Evolutionary conservation across 2,797 vertebrate genomes (phyloP).

Genomic region (Bovichtus variegatus): DNA sequence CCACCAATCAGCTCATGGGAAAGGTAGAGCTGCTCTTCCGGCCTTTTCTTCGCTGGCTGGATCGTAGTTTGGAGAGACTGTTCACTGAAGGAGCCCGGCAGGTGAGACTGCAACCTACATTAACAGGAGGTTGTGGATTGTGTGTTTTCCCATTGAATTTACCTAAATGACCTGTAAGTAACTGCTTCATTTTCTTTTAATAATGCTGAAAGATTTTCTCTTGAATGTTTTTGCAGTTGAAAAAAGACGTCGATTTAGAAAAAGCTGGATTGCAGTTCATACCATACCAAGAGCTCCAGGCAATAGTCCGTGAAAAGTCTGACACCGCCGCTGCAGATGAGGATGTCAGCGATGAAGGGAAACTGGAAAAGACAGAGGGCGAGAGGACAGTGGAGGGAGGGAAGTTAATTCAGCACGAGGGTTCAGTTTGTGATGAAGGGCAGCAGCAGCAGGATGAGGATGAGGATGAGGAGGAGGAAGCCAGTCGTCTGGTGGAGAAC

Average conservation of each 20-base stretch:
- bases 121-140: background rate
- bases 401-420: conserved; percentile 35
- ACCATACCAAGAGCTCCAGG: conserved; percentile 86
- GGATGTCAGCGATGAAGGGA: background rate
- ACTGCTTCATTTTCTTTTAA: background rate
- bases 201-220: background rate
- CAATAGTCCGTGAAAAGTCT: conserved; percentile 69
- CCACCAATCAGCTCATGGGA: conserved; percentile 87
- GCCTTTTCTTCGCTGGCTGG: conserved; percentile 88
- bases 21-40: conserved; percentile 88
- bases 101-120: conserved; percentile 68
- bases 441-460: no score
- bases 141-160: background rate
- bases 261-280: conserved; percentile 88
- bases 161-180: background rate
- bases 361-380: conserved; percentile 17
- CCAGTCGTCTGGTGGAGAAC: conserved; percentile 79
- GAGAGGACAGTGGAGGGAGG: conserved; percentile 24
- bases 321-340: conserved; percentile 4
- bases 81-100: conserved; percentile 88
- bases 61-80: conserved; percentile 89
- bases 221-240: conserved; percentile 77
- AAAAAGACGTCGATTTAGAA: conserved; percentile 87
- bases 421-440: conserved; percentile 42
- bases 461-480: conserved; percentile 57